These are phyloP conservation scores for Seriola quinqueradiata DNA, from an alignment of 2,113 vertebrate species.

Conservation along the genomic window DNA sequence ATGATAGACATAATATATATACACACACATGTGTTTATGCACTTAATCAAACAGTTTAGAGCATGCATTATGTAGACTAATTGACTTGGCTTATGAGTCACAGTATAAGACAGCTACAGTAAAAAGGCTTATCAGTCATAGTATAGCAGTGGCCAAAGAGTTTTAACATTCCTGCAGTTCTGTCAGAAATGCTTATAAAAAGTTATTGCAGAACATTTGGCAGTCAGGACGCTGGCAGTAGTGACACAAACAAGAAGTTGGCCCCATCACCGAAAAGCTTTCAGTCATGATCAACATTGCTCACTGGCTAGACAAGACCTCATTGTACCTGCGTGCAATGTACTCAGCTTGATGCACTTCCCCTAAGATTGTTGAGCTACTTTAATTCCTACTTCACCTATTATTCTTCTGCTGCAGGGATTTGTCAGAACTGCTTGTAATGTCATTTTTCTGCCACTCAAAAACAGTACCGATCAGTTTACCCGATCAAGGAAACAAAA, in stretches of 20 bases:
- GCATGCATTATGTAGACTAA: neutral
- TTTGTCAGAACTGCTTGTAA: constrained; percentile 14
- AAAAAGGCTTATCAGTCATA: constrained; percentile 34
- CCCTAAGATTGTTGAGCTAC: constrained; percentile 23
- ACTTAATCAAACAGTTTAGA: neutral
- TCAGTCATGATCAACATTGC: constrained; percentile 64
- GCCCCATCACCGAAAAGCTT: constrained; percentile 62
- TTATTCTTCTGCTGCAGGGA: neutral
- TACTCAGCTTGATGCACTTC: constrained; percentile 47
- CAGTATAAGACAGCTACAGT: neutral
- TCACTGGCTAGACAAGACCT: constrained; percentile 70
- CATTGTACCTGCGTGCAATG: constrained; percentile 58
- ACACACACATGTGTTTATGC: neutral
- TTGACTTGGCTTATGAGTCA: constrained; percentile 9
- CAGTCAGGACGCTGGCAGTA: constrained; percentile 51
- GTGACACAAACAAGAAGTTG: constrained; percentile 71
- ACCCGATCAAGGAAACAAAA: neutral
- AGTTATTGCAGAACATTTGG: constrained; percentile 64
- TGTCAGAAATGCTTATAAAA: constrained; percentile 61
- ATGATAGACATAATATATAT: neutral
- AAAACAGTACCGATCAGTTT: neutral
- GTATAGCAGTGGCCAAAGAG: constrained; percentile 7
- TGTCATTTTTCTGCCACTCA: neutral
- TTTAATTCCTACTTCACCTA: constrained; percentile 40
- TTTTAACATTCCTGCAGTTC: constrained; percentile 41